Evolutionary conservation across 2,888 invertebrate genomes (phyloP).

Genomic region (Apamea monoglypha): DNA sequence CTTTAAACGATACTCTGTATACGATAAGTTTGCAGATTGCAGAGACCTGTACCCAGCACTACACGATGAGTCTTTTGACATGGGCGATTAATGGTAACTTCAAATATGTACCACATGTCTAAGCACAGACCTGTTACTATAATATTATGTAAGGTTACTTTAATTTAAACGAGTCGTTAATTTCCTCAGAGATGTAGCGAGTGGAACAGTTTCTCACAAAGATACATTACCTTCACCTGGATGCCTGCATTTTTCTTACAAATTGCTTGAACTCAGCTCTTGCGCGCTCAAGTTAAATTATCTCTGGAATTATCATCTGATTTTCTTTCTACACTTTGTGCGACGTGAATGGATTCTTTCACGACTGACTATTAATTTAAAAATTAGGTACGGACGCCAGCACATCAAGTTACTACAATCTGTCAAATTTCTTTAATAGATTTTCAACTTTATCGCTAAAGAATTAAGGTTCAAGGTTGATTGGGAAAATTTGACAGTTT

Average conservation of each 20-base stretch:
- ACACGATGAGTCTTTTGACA: background rate
- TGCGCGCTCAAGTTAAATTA: conserved; percentile 38
- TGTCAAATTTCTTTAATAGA: too few species aligned
- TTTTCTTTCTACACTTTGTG: conserved; percentile 28
- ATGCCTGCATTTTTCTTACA: conserved; percentile 68
- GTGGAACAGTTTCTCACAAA: conserved; percentile 36
- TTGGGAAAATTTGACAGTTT: too few species aligned
- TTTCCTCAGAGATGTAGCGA: conserved; percentile 33
- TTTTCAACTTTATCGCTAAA: too few species aligned
- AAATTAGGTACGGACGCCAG: too few species aligned
- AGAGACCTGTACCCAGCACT: background rate
- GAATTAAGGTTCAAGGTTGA: too few species aligned
- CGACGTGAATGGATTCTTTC: conserved; percentile 3
- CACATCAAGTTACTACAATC: too few species aligned
- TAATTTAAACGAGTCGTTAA: conserved; percentile 38
- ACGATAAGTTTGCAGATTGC: too few species aligned
- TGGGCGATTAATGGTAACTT: background rate
- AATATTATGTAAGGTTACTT: background rate
- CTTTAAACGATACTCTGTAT: too few species aligned
- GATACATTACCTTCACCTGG: conserved; percentile 67
- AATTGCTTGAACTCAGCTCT: conserved; percentile 63
- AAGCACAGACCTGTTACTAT: background rate
- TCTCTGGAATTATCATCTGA: conserved; percentile 38
- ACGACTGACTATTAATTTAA: background rate
- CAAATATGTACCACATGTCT: background rate